A percentile compares a stretch with the other conserved stretches of the same genome.
phyloP scores from a whole-genome alignment of 2,888 invertebrate species.

The Meghimatium bilineatum region DNA sequence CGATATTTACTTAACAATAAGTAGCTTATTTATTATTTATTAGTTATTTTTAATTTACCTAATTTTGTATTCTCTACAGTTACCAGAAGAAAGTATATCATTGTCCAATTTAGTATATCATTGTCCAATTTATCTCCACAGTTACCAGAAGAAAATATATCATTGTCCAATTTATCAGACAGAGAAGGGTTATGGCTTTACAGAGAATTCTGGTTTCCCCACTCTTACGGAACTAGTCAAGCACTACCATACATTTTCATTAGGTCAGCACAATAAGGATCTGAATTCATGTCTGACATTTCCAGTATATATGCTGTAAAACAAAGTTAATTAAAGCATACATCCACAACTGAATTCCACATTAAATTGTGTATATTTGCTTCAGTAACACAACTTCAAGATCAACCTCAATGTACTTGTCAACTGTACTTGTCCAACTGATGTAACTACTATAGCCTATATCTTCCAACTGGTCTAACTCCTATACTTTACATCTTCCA shows the following conservation, averaged over 20 bases:
- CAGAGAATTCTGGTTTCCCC: neutral
- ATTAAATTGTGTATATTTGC: no score
- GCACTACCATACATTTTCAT: neutral
- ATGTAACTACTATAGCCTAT: no score
- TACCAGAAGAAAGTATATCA: neutral
- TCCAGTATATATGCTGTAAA: neutral
- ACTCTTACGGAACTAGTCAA: neutral
- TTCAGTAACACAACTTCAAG: no score
- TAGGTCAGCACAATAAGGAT: neutral
- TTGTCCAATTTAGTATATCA: neutral
- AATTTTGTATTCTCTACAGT: neutral
- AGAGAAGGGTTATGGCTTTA: neutral
- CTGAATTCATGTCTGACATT: neutral
- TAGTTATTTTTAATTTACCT: neutral
- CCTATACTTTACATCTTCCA: no score
- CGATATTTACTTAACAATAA: no score
- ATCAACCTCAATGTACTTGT: no score
- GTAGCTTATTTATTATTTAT: no score
- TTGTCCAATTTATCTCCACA: no score
- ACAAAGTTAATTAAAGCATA: no score
- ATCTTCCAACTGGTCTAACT: no score
- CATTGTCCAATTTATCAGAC: neutral
- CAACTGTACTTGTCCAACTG: no score
- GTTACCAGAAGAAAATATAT: neutral
- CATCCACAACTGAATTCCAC: no score